A percentile compares a stretch with the other conserved stretches of the same genome.
phyloP scores from a whole-genome alignment of 2,888 invertebrate genomes.

The Sinelater perroti region DNA sequence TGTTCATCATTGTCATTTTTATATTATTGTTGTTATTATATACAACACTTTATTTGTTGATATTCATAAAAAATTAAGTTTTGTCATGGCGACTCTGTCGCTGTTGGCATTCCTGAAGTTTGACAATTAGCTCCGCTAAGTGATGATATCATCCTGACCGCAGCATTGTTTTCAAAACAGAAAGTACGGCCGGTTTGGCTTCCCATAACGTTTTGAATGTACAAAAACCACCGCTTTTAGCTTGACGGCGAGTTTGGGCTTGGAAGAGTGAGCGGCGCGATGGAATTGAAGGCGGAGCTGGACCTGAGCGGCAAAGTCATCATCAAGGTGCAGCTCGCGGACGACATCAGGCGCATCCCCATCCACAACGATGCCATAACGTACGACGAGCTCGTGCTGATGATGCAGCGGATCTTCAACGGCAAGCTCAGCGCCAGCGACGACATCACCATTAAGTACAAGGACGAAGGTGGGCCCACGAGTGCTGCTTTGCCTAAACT shows the following conservation, averaged over 20 bases:
- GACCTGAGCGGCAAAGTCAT: conserved; percentile 65
- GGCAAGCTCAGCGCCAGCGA: conserved; percentile 70
- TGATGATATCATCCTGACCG: not conserved
- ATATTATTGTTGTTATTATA: too few relatives aligned
- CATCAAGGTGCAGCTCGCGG: conserved; percentile 68
- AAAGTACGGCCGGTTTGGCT: too few relatives aligned
- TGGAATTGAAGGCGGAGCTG: conserved; percentile 31
- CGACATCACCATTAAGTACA: conserved; percentile 75
- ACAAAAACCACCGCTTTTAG: not conserved
- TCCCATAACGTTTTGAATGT: too few relatives aligned
- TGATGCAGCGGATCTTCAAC: conserved; percentile 77
- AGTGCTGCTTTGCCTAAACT: too few relatives aligned
- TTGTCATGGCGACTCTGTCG: too few relatives aligned
- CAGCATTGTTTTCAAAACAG: too few relatives aligned
- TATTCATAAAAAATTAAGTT: too few relatives aligned
- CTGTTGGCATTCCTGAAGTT: not conserved
- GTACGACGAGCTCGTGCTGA: conserved; percentile 73
- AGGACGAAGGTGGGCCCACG: conserved; percentile 80
- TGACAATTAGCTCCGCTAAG: not conserved
- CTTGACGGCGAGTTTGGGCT: not conserved
- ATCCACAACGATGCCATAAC: conserved; percentile 79
- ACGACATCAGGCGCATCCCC: conserved; percentile 73
- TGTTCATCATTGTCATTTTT: too few relatives aligned
- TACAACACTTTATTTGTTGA: too few relatives aligned
- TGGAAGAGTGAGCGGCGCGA: not conserved